These are phyloP conservation scores for Yponomeuta plumbellus DNA, from an alignment of 2,888 invertebrate species.

Conservation along the genomic window DNA sequence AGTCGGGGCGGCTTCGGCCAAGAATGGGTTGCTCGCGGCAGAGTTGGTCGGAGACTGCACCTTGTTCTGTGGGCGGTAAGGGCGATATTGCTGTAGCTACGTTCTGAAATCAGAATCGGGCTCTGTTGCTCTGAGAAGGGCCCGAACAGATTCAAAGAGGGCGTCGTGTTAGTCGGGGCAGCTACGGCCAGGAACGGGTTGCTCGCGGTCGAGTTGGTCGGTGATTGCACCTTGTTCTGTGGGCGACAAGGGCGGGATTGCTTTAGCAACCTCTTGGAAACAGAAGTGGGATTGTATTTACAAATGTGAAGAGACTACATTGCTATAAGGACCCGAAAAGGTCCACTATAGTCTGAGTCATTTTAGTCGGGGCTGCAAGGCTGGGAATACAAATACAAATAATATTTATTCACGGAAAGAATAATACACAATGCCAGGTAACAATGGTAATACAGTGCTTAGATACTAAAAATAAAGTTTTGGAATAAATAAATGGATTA, in stretches of 20 bases:
- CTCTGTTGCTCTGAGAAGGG: background rate
- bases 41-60: constrained; percentile 85
- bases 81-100: background rate
- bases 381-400: too few species aligned
- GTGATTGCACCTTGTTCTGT: constrained; percentile 85
- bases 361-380: too few species aligned
- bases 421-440: too few species aligned
- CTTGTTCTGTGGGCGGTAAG: constrained; percentile 68
- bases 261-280: background rate
- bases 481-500: too few species aligned
- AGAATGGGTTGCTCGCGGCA: constrained; percentile 89
- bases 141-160: too few species aligned
- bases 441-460: too few species aligned
- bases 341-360: too few species aligned
- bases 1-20: constrained; percentile 80
- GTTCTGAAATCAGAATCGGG: background rate
- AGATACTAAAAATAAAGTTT: too few species aligned
- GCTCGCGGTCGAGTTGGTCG: constrained; percentile 82
- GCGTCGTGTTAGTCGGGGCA: too few species aligned
- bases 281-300: background rate
- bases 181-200: constrained; percentile 91
- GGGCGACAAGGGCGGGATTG: background rate
- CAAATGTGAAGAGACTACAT: background rate
- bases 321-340: background rate
- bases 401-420: too few species aligned